These are phyloP conservation scores for Apantesis nais DNA, from an alignment of 2,888 invertebrate genomes.

Conservation along the genomic window DNA sequence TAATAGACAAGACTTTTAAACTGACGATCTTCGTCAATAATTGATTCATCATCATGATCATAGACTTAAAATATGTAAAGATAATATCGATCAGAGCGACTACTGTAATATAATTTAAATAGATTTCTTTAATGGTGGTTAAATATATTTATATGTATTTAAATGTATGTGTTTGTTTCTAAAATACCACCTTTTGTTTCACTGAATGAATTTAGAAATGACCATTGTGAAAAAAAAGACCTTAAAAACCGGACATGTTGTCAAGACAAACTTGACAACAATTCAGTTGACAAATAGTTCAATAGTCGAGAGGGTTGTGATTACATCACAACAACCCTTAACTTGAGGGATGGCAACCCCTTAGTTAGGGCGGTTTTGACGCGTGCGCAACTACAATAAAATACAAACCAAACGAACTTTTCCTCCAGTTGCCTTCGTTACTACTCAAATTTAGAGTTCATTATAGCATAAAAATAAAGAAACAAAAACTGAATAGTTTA, in stretches of 20 bases:
- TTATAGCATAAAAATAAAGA: constrained; percentile 1
- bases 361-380: constrained; percentile 62
- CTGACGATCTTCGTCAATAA: background rate
- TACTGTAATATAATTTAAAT: background rate
- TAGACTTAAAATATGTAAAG: background rate
- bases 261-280: constrained; percentile 40
- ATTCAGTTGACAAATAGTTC: constrained; percentile 64
- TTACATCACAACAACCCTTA: constrained; percentile 61
- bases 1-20: background rate
- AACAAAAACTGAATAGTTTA: constrained; percentile 15
- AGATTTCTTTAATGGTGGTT: background rate
- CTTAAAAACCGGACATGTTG: constrained; percentile 26
- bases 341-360: constrained; percentile 66
- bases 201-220: background rate
- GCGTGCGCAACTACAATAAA: constrained; percentile 68
- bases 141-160: too few relatives aligned
- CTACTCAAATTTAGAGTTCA: constrained; percentile 15
- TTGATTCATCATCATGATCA: background rate
- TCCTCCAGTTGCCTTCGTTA: constrained; percentile 24
- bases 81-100: background rate
- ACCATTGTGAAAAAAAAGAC: background rate
- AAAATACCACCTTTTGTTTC: background rate
- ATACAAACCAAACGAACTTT: constrained; percentile 29
- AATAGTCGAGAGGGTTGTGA: constrained; percentile 70
- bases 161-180: too few relatives aligned